Conservation (phyloP, 2,888 invertebrate species). For the Lasius fuliginosus region DNA sequence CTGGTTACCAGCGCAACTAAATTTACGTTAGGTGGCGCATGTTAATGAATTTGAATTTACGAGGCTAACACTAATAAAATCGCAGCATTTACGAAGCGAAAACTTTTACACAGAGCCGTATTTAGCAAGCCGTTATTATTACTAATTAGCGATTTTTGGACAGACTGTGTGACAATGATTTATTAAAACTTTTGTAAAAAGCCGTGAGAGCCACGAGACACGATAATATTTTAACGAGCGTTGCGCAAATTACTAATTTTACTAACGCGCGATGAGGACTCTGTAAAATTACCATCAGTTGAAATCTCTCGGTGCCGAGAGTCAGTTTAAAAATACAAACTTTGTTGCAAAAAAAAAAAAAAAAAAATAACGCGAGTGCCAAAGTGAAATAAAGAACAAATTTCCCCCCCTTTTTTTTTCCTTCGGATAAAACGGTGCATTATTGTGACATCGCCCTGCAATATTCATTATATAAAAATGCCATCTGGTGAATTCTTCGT, state of each 20-base stretch:
- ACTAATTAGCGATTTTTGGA: conserved; percentile 26
- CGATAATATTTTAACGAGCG: conserved; percentile 44
- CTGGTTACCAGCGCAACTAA: conserved; percentile 37
- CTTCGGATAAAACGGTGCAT: background rate
- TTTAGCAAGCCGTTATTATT: conserved; percentile 38
- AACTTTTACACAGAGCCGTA: background rate
- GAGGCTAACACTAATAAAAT: conserved; percentile 29
- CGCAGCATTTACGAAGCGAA: conserved; percentile 20
- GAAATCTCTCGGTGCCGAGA: background rate
- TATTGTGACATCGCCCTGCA: background rate
- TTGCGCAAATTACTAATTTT: background rate
- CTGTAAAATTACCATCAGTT: background rate
- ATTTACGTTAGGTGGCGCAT: conserved; percentile 37
- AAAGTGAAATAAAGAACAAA: background rate
- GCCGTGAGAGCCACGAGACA: background rate
- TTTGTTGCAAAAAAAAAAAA: background rate
- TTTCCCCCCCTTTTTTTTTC: background rate
- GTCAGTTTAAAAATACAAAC: background rate
- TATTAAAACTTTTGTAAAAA: conserved; percentile 36
- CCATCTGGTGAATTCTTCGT: background rate
- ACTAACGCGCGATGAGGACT: background rate
- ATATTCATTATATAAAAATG: conserved; percentile 11
- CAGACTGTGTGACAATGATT: conserved; percentile 8
- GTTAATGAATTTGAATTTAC: conserved; percentile 45
- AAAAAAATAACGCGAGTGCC: background rate